These are phyloP conservation scores for Rana temporaria DNA, from an alignment of 2,113 vertebrate species.

Conservation along the genomic window DNA sequence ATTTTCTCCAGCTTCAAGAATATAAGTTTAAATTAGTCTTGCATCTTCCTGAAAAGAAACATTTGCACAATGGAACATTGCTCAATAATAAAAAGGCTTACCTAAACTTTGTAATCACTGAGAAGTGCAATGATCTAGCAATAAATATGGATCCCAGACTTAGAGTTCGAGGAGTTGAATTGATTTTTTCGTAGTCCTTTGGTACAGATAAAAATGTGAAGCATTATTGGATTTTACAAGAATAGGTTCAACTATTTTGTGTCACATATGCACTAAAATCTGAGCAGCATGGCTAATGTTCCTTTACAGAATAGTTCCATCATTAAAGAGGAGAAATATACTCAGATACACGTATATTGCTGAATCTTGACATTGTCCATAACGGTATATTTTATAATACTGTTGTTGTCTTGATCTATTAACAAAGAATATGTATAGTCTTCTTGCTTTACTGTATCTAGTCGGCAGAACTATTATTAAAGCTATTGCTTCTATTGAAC, in stretches of 20 bases:
- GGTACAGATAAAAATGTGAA: constrained; percentile 39
- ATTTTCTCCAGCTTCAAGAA: not conserved
- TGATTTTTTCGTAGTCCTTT: constrained; percentile 44
- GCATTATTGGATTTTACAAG: constrained; percentile 44
- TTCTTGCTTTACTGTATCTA: constrained; percentile 23
- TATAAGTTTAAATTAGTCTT: constrained; percentile 14
- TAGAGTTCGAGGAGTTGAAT: constrained; percentile 28
- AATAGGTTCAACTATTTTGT: constrained; percentile 18
- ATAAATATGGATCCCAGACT: constrained; percentile 49
- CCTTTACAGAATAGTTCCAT: not conserved
- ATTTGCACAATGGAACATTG: not conserved
- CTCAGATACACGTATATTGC: too few relatives aligned
- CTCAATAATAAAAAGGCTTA: not conserved
- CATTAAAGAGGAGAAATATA: not conserved
- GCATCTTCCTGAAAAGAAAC: not conserved
- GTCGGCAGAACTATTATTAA: constrained; percentile 34
- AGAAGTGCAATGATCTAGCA: constrained; percentile 30
- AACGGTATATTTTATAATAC: constrained; percentile 16
- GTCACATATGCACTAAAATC: constrained; percentile 17
- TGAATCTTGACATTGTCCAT: constrained; percentile 18
- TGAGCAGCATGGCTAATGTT: constrained; percentile 1
- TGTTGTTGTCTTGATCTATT: constrained; percentile 6
- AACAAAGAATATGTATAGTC: not conserved
- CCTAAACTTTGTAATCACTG: constrained; percentile 18
- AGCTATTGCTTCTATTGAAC: not conserved